phyloP scores from a whole-genome alignment of 2,113 vertebrate species.

The Natator depressus region DNA sequence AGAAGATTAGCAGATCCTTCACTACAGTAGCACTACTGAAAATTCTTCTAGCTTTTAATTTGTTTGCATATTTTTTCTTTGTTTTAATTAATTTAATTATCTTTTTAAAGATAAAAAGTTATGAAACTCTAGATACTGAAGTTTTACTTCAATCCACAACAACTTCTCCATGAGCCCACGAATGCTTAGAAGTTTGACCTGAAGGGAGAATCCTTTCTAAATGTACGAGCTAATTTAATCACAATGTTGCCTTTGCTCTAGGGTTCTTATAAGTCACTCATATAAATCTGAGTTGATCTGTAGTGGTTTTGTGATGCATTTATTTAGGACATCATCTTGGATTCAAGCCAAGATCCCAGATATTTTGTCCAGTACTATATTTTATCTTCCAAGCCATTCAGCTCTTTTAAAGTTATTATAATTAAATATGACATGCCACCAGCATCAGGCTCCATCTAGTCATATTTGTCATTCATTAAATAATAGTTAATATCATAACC shows the following conservation, averaged over 20 bases:
- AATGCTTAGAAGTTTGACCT: slow-evolving; percentile 56
- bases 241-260: slow-evolving; percentile 65
- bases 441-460: background rate
- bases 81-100: too few species aligned
- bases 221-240: slow-evolving; percentile 69
- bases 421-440: slow-evolving; percentile 33
- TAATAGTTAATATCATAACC: slow-evolving; percentile 6
- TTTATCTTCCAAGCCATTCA: slow-evolving; percentile 39
- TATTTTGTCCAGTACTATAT: slow-evolving; percentile 34
- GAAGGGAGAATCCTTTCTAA: slow-evolving; percentile 59
- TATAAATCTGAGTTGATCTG: slow-evolving; percentile 68
- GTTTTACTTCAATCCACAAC: slow-evolving; percentile 46
- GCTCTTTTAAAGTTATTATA: slow-evolving; percentile 41
- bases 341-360: slow-evolving; percentile 41
- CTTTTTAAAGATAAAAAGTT: slow-evolving; percentile 47
- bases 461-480: background rate
- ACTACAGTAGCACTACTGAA: background rate
- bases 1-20: slow-evolving; percentile 43
- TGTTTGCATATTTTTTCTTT: background rate
- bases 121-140: slow-evolving; percentile 40
- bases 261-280: slow-evolving; percentile 57
- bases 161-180: slow-evolving; percentile 8
- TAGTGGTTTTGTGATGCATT: slow-evolving; percentile 65
- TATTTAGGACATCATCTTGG: slow-evolving; percentile 63
- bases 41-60: slow-evolving; percentile 18